Conservation (phyloP, 2,797 vertebrate genomes). For the Macropus fuliginosus region DNA sequence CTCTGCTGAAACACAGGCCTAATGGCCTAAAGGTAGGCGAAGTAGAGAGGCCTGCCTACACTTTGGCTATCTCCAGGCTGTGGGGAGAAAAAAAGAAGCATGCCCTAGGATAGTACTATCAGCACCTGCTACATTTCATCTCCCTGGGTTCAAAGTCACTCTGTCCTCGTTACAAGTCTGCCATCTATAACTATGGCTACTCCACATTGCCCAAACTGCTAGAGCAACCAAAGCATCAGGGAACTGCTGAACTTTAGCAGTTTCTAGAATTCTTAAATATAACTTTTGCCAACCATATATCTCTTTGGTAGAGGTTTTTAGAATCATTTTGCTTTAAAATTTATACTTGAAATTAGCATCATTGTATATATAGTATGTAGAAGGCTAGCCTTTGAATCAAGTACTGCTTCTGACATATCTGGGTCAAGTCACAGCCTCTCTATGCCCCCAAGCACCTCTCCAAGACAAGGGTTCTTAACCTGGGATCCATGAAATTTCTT, state of each 20-base stretch:
- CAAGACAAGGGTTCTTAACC: neutral
- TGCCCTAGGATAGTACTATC: neutral
- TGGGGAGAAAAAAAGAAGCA: neutral
- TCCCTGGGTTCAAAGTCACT: neutral
- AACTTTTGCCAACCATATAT: neutral
- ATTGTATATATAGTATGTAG: constrained; percentile 1
- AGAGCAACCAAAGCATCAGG: neutral
- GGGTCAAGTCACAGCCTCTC: neutral
- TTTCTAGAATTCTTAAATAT: constrained; percentile 32
- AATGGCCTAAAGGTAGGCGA: neutral
- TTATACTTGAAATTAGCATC: constrained; percentile 31
- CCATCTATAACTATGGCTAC: neutral
- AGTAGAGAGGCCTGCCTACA: neutral
- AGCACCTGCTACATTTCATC: neutral
- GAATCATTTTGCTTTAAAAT: constrained; percentile 55
- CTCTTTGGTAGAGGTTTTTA: constrained; percentile 53
- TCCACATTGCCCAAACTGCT: neutral
- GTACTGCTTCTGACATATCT: neutral
- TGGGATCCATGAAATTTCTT: neutral
- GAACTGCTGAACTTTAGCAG: constrained; percentile 6
- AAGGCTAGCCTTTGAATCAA: neutral
- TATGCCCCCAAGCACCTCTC: neutral
- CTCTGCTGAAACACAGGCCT: neutral
- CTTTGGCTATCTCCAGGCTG: neutral
- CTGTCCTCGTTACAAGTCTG: neutral